Evolutionary conservation across 2,113 vertebrate genomes (phyloP).

Genomic region (Propithecus coquereli): DNA sequence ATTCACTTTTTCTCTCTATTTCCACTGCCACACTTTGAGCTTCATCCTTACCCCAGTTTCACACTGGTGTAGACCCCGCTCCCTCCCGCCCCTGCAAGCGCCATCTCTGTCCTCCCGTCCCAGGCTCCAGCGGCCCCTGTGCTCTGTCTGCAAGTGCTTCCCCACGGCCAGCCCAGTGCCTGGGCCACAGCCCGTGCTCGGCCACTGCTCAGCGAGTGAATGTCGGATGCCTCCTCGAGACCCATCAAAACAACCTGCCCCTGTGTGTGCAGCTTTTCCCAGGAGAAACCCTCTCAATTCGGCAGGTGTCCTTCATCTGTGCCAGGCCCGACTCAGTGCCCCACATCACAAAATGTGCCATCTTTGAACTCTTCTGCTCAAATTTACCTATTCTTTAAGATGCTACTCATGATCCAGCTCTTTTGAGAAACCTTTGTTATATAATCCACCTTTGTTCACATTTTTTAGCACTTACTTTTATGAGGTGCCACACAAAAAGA

Average conservation of each 20-base stretch:
- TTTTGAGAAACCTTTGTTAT: neutral
- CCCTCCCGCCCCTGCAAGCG: rapidly evolving
- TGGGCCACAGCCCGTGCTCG: neutral
- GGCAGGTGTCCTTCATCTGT: too few species aligned
- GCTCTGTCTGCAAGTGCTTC: neutral
- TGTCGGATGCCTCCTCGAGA: neutral
- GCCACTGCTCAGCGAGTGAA: neutral
- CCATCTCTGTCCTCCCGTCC: neutral
- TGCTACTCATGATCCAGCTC: neutral
- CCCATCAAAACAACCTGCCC: neutral
- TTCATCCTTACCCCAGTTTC: neutral
- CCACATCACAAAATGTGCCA: neutral
- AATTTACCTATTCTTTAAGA: neutral
- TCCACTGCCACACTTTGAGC: neutral
- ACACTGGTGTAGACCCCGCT: neutral
- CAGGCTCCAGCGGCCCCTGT: neutral
- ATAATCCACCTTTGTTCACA: neutral
- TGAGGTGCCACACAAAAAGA: too few species aligned
- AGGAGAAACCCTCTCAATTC: neutral
- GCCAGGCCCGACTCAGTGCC: rapidly evolving
- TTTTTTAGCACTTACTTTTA: neutral
- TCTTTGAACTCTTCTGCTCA: neutral
- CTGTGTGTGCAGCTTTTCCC: neutral
- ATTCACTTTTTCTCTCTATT: neutral
- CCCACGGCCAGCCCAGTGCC: rapidly evolving